Conservation (phyloP, 64 coral and sea anemone species). For the Acropora tenuis region DNA sequence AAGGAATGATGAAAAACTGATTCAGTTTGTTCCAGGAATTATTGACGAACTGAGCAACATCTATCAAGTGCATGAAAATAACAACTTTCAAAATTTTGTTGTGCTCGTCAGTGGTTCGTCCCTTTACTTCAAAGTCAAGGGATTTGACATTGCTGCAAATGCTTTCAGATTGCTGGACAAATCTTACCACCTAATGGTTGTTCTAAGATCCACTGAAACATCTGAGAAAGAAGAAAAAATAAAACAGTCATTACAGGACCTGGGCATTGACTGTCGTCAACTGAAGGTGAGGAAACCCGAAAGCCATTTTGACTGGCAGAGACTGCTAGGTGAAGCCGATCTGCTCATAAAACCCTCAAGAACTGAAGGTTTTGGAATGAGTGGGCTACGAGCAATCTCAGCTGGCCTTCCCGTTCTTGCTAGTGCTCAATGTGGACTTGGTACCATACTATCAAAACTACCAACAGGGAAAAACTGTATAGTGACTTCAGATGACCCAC, state of each 20-base stretch:
- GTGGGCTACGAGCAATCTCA: constrained; percentile 33
- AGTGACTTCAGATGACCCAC: constrained; percentile 25
- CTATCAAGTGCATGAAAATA: background rate
- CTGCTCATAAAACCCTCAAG: constrained; percentile 41
- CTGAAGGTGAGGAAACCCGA: background rate
- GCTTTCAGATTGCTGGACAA: background rate
- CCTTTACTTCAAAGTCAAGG: constrained; percentile 31
- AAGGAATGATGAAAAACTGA: constrained; percentile 17
- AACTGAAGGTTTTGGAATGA: constrained; percentile 39
- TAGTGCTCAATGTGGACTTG: constrained; percentile 14
- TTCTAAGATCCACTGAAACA: background rate
- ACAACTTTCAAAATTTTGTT: background rate
- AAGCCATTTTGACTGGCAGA: constrained; percentile 1
- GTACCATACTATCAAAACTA: background rate
- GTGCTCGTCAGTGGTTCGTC: constrained; percentile 20
- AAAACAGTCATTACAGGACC: background rate
- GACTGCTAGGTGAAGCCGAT: constrained; percentile 12
- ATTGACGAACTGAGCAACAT: background rate
- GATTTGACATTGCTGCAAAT: constrained; percentile 30
- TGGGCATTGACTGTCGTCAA: background rate
- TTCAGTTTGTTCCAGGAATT: constrained; percentile 28
- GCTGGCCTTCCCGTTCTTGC: constrained; percentile 21
- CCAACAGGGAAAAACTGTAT: constrained; percentile 9
- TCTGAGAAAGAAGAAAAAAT: background rate
- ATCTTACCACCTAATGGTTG: constrained; percentile 26